phyloP scores from a whole-genome alignment of 2,888 invertebrate genomes.

The Parthenolecanium corni region DNA sequence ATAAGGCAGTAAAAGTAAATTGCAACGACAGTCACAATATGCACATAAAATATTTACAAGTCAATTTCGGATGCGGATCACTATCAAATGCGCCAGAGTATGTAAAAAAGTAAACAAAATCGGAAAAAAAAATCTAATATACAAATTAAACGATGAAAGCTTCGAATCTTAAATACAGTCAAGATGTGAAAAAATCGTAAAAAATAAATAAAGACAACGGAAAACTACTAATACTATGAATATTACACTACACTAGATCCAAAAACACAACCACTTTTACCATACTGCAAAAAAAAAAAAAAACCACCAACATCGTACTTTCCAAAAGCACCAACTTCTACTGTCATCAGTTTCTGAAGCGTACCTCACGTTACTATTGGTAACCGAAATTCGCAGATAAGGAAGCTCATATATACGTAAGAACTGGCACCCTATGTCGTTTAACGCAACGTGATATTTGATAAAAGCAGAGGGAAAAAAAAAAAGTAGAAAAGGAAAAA shows the following conservation, averaged over 20 bases:
- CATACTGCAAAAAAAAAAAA: background rate
- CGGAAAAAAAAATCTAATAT: too few relatives aligned
- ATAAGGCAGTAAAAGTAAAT: too few relatives aligned
- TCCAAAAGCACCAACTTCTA: background rate
- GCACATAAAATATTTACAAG: too few relatives aligned
- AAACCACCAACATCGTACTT: slow-evolving; percentile 1
- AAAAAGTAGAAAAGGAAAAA: too few relatives aligned
- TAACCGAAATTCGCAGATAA: slow-evolving; percentile 8
- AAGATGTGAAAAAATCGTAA: background rate
- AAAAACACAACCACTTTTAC: background rate
- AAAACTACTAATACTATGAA: background rate
- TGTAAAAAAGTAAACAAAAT: too few relatives aligned
- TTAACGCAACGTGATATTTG: too few relatives aligned
- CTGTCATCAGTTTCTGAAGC: slow-evolving; percentile 11
- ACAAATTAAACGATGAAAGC: background rate
- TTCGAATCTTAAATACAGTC: too few relatives aligned
- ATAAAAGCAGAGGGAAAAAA: too few relatives aligned
- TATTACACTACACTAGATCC: background rate
- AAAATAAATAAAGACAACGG: background rate
- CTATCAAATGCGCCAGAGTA: too few relatives aligned
- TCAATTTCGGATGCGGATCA: too few relatives aligned
- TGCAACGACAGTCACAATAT: too few relatives aligned
- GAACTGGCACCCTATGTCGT: background rate
- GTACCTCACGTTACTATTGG: slow-evolving; percentile 15
- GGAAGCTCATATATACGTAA: background rate